A percentile compares a stretch with the other conserved stretches of the same genome.
phyloP scores from a whole-genome alignment of 2,113 vertebrate species.

The Bucco capensis region DNA sequence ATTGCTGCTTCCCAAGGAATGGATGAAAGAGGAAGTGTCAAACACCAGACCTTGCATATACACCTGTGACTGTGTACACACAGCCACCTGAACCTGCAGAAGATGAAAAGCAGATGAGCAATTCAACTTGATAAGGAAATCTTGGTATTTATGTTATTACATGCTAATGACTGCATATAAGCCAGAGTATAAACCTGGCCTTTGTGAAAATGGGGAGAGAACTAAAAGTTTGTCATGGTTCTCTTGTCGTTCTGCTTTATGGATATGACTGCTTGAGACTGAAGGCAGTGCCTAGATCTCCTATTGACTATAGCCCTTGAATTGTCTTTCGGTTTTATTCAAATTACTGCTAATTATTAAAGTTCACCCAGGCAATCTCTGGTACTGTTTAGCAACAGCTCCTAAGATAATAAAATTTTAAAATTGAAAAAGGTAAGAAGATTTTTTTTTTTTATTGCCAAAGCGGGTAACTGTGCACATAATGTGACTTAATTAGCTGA shows the following conservation, averaged over 20 bases:
- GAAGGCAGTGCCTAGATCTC: not conserved
- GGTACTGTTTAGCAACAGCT: not conserved
- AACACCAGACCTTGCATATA: not conserved
- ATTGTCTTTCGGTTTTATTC: not conserved
- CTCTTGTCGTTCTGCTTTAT: not conserved
- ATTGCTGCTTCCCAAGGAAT: not conserved
- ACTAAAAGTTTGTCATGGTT: not conserved
- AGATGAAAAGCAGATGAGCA: not conserved
- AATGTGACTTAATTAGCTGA: not conserved
- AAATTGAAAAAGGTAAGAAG: not conserved
- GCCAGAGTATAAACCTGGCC: not conserved
- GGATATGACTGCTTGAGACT: not conserved
- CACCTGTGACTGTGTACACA: slow-evolving; percentile 17
- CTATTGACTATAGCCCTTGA: not conserved
- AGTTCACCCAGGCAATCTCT: not conserved
- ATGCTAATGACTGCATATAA: not conserved
- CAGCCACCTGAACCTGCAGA: not conserved
- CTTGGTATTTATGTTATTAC: not conserved
- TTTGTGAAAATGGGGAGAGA: not conserved
- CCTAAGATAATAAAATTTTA: not conserved
- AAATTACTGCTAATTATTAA: not conserved
- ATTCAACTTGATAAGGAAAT: not conserved
- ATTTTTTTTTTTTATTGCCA: not conserved
- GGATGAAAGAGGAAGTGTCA: not conserved
- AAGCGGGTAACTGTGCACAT: not conserved